Conservation (phyloP, 2,113 vertebrate genomes). For the Sapajus apella region DNA sequence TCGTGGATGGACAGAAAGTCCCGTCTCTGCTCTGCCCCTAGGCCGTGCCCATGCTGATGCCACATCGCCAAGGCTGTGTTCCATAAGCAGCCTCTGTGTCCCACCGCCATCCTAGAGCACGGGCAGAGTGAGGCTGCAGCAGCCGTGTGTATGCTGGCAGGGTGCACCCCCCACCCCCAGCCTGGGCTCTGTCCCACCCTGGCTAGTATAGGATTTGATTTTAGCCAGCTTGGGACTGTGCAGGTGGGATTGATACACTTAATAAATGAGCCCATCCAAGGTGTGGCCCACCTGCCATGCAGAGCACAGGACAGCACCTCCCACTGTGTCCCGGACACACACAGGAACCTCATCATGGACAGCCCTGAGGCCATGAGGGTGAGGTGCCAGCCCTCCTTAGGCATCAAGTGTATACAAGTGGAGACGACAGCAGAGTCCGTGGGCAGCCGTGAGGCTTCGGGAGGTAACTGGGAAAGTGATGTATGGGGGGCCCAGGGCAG, state of each 20-base stretch:
- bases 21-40: neutral
- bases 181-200: neutral
- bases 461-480: too few species aligned
- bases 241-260: neutral
- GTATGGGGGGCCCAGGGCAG: too few species aligned
- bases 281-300: neutral
- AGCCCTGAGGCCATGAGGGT: too few species aligned
- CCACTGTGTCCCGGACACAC: neutral
- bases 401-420: neutral
- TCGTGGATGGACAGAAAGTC: too few species aligned
- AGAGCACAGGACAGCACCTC: neutral
- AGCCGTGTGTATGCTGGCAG: too few species aligned
- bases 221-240: neutral
- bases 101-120: neutral
- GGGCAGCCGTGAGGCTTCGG: neutral
- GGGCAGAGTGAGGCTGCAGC: neutral
- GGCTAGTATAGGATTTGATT: neutral
- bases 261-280: neutral
- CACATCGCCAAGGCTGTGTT: neutral
- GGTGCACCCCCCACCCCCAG: too few species aligned
- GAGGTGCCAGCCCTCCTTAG: neutral
- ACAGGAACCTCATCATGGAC: neutral
- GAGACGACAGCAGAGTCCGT: neutral
- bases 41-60: neutral
- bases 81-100: neutral